A percentile compares a stretch with the other conserved stretches of the same genome.
phyloP scores from a whole-genome alignment of 2,888 invertebrate species.

The Melanchra persicariae region DNA sequence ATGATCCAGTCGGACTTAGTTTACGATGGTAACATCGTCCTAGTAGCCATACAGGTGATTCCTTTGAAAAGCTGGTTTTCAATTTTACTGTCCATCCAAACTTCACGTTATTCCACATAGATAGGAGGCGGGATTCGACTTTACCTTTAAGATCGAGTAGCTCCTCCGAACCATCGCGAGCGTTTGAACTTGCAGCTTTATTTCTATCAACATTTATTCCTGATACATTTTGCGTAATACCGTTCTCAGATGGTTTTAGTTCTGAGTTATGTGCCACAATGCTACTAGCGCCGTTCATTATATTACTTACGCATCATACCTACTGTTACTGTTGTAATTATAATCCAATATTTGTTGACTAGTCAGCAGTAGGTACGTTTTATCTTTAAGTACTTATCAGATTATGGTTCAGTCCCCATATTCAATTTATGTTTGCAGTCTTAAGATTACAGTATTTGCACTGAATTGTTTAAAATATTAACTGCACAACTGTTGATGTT shows the following conservation, averaged over 20 bases:
- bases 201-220: conserved; percentile 72
- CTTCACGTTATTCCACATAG: conserved; percentile 98
- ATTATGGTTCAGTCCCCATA: conserved; percentile 47
- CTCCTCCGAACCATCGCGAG: conserved; percentile 84
- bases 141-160: conserved; percentile 92
- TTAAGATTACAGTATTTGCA: conserved; percentile 20
- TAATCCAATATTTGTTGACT: conserved; percentile 53
- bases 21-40: conserved; percentile 96
- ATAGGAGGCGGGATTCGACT: conserved; percentile 95
- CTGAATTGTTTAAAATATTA: conserved; percentile 18
- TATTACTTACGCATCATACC: conserved; percentile 62
- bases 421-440: conserved; percentile 9
- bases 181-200: conserved; percentile 76
- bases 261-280: conserved; percentile 76
- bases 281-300: conserved; percentile 82
- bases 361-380: conserved; percentile 53
- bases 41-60: conserved; percentile 96
- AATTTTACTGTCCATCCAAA: conserved; percentile 96
- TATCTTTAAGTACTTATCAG: conserved; percentile 20
- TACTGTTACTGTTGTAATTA: conserved; percentile 44
- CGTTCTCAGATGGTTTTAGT: conserved; percentile 73
- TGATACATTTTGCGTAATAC: conserved; percentile 72
- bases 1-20: conserved; percentile 91
- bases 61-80: conserved; percentile 94
- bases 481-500: conserved; percentile 13